Conservation (phyloP, 2,113 vertebrate genomes). For the Patagioenas fasciata region DNA sequence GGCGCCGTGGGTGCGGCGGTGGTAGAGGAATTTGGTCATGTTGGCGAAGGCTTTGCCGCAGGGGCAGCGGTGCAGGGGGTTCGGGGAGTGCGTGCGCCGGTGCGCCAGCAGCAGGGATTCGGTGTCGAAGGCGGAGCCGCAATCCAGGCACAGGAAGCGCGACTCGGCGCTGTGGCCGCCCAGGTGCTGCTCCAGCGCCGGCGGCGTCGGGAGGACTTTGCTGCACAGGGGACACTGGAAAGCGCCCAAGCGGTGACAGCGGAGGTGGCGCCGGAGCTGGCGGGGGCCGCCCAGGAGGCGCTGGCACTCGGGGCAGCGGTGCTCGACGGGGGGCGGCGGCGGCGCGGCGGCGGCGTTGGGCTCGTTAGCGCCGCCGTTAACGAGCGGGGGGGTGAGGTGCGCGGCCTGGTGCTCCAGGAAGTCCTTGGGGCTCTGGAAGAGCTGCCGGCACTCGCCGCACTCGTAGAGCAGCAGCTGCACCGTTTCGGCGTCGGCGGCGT, state of each 20-base stretch:
- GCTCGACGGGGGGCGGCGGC: slow-evolving; percentile 44
- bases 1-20: slow-evolving; percentile 84
- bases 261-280: slow-evolving; percentile 61
- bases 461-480: slow-evolving; percentile 75
- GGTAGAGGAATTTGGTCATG: slow-evolving; percentile 93
- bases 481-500: not conserved
- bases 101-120: slow-evolving; percentile 87
- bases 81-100: slow-evolving; percentile 82
- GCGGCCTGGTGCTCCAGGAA: slow-evolving; percentile 67
- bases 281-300: slow-evolving; percentile 45
- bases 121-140: slow-evolving; percentile 84
- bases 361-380: not conserved
- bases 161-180: slow-evolving; percentile 69
- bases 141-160: slow-evolving; percentile 88
- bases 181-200: slow-evolving; percentile 64
- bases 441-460: slow-evolving; percentile 72
- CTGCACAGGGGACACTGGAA: slow-evolving; percentile 73
- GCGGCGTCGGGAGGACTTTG: slow-evolving; percentile 61
- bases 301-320: slow-evolving; percentile 43
- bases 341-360: not conserved
- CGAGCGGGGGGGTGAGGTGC: not conserved
- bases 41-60: slow-evolving; percentile 91
- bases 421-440: slow-evolving; percentile 69
- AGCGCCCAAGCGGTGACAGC: slow-evolving; percentile 56
- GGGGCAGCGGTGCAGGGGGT: slow-evolving; percentile 87